Evolutionary conservation across 1,140 invertebrate species (phyloP), one percentile per base, ranked within the genome.

Genomic region (Conus betulinus): DNA sequence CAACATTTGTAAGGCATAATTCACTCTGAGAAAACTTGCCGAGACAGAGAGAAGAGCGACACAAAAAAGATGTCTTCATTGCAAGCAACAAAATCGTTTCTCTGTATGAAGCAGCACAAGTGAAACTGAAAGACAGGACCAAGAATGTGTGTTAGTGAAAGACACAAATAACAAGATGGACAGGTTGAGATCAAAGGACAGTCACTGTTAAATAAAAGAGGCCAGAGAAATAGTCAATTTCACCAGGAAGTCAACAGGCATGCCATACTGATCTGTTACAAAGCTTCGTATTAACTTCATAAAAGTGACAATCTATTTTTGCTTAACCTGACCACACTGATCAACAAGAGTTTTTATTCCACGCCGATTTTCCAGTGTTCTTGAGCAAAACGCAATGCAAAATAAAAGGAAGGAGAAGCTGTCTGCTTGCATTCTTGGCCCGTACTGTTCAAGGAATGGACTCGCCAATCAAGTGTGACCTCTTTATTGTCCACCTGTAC

Each of bases 391-490:
- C 81, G 91, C 85, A 93, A 91, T 23, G 91, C 93, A 92, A 94
- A 94, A 87, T 91, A 93, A 39, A 94, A 90, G 25, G 78, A 84
- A 25, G 90, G 89, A 51, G 84, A 57, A 82, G 89, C 85, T 67
- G 85, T 87, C 23, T 90, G 89, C 11, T 81, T 20, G 0, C 83
- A 85, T n/a, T 74, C 67, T 13, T 74, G 71, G 39, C 57, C 76
- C 55, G 39, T 15, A 2, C 63, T 74, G 7, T 84, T 57, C 15
- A 53, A 51, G 86, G 87, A 87, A 63, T 89, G 76, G 53, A 93
- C 87, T 74, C 92, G 94, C 94, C 94, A 95, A 89, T 95, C 94
- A 91, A 94, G 93, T 60, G 94, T 93, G 5, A 95, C 92, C 20
- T 92, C 93, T 78, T 94, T 94, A 71, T 93, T 93, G 78, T 93